phyloP scores from a whole-genome alignment of 2,888 invertebrate species.

The Thysanoteuthis rhombus region DNA sequence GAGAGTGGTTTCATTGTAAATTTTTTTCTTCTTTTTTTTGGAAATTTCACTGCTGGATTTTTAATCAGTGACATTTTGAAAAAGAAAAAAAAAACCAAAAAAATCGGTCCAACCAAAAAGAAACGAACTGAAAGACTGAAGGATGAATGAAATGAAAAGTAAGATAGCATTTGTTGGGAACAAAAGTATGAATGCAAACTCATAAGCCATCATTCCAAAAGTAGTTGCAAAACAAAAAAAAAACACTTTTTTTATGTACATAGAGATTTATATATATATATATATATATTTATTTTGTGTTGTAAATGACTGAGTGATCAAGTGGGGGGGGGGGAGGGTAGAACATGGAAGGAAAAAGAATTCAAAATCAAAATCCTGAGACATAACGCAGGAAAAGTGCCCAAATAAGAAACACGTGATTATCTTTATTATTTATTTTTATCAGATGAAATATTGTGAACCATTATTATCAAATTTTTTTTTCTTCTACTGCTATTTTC shows the following conservation, averaged over 20 bases:
- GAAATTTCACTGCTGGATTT: not conserved
- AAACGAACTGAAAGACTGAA: not conserved
- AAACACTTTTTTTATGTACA: not conserved
- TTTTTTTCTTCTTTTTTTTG: not conserved
- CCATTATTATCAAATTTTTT: too few species aligned
- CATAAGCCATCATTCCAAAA: not conserved
- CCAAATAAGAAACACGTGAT: too few species aligned
- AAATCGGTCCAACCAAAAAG: not conserved
- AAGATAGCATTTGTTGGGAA: not conserved
- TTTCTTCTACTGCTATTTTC: too few species aligned
- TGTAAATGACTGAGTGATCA: constrained; percentile 12
- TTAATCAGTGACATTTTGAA: not conserved
- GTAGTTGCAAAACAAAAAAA: not conserved
- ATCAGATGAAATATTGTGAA: too few species aligned
- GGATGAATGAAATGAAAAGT: not conserved
- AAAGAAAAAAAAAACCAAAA: not conserved
- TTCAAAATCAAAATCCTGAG: too few species aligned
- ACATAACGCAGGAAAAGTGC: too few species aligned
- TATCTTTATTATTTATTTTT: too few species aligned
- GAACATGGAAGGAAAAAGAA: not conserved
- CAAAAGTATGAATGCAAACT: not conserved
- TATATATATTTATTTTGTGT: constrained; percentile 12
- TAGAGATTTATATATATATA: not conserved
- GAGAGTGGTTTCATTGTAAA: not conserved
- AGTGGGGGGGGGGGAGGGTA: not conserved